Evolutionary conservation across 37 sponge, comb jelly and placozoan genomes (phyloP).

Genomic region (Axinella damicornis): DNA sequence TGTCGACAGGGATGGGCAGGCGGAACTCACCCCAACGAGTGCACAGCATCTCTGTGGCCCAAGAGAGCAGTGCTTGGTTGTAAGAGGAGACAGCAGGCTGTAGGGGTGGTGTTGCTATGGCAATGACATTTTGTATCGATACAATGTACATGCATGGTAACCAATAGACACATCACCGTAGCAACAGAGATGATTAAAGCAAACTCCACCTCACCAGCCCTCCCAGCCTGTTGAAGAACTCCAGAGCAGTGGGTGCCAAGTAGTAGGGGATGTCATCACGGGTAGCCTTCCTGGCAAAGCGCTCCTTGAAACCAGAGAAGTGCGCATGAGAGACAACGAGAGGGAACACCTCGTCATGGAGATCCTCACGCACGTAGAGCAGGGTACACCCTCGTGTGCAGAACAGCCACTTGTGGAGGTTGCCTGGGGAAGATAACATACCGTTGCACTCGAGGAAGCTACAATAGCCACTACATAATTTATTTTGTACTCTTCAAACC

Average conservation of each 20-base stretch:
- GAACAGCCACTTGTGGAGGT: slow-evolving; percentile 79
- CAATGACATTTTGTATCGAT: too few relatives aligned
- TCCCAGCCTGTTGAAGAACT: slow-evolving; percentile 52
- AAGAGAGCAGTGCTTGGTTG: slow-evolving; percentile 18
- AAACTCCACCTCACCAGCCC: slow-evolving; percentile 59
- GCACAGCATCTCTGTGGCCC: slow-evolving; percentile 54
- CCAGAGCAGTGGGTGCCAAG: slow-evolving; percentile 25
- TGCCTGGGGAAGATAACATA: slow-evolving; percentile 40
- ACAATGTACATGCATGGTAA: too few relatives aligned
- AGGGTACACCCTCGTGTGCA: slow-evolving; percentile 66
- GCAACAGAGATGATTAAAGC: too few relatives aligned
- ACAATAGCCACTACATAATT: too few relatives aligned
- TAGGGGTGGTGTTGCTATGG: too few relatives aligned
- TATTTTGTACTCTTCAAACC: too few relatives aligned
- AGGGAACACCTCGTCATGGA: slow-evolving; percentile 36
- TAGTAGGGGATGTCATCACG: slow-evolving; percentile 50
- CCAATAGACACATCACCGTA: too few relatives aligned
- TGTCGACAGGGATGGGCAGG: slow-evolving; percentile 37
- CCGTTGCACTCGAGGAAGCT: too few relatives aligned
- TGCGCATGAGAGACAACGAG: slow-evolving; percentile 39
- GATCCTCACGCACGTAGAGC: slow-evolving; percentile 34
- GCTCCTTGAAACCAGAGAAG: slow-evolving; percentile 21
- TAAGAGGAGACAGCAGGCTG: slow-evolving; percentile 43
- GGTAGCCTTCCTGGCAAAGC: slow-evolving; percentile 45
- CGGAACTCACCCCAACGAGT: background rate